These are phyloP conservation scores for Ceratosolen fusciceps DNA, from an alignment of 1,140 invertebrate genomes.

Conservation along the genomic window DNA sequence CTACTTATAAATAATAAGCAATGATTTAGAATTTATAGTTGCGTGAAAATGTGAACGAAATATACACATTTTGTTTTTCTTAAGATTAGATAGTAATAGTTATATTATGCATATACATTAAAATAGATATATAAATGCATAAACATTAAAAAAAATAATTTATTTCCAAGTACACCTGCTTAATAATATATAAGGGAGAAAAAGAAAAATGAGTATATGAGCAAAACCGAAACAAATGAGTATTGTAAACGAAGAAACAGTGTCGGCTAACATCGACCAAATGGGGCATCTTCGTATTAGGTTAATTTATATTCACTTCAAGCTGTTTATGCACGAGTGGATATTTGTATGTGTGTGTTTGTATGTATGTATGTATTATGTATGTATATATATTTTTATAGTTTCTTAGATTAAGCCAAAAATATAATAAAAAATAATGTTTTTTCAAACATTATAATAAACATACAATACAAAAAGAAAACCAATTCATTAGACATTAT, in stretches of 20 bases:
- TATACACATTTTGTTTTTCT: background rate
- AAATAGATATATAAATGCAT: no score
- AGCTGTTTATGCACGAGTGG: background rate
- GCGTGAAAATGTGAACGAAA: background rate
- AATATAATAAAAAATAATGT: background rate
- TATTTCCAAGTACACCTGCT: background rate
- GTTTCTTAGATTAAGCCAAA: background rate
- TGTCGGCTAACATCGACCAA: background rate
- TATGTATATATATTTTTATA: no score
- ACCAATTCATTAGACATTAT: background rate
- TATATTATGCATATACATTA: no score
- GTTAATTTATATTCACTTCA: background rate
- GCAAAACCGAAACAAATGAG: background rate
- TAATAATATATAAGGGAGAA: background rate
- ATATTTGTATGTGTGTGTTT: background rate
- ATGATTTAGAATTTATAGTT: background rate
- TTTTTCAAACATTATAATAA: no score
- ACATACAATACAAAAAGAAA: background rate
- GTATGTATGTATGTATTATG: no score
- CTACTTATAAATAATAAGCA: no score
- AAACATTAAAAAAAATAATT: slow-evolving; percentile 9
- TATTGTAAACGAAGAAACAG: background rate
- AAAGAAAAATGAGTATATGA: background rate
- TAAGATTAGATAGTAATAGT: slow-evolving; percentile 4
- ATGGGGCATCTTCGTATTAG: background rate